phyloP scores from a whole-genome alignment of 2,797 vertebrate species.

The Adelosebastes latens region DNA sequence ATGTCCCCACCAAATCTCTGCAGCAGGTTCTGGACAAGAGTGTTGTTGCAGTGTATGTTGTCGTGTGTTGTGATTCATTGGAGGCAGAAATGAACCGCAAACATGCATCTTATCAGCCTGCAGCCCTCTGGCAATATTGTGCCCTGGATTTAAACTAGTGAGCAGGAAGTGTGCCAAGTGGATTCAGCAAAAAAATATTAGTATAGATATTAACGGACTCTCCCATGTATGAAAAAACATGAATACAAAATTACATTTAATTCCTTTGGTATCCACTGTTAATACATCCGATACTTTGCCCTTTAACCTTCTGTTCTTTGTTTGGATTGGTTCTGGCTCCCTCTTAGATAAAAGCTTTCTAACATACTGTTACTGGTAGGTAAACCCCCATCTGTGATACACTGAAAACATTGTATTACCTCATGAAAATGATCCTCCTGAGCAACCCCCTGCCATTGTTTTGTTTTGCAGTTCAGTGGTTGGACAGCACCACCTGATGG shows the following conservation, averaged over 20 bases:
- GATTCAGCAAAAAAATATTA: background rate
- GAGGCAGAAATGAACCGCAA: background rate
- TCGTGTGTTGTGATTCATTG: background rate
- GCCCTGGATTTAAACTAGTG: slow-evolving; percentile 33
- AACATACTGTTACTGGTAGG: background rate
- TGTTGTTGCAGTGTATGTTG: slow-evolving; percentile 4
- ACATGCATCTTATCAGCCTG: slow-evolving; percentile 6
- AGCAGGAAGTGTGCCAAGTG: slow-evolving; percentile 7
- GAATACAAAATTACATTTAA: background rate
- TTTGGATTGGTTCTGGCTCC: background rate
- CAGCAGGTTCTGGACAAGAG: background rate
- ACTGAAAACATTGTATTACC: background rate
- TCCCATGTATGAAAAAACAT: background rate
- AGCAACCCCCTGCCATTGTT: background rate
- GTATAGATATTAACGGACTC: background rate
- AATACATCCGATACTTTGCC: background rate
- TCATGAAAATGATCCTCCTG: background rate
- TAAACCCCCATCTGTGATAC: background rate
- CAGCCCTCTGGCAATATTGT: slow-evolving; percentile 13
- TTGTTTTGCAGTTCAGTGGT: slow-evolving; percentile 20
- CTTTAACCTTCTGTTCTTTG: background rate
- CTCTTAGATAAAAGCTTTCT: background rate
- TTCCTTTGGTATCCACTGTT: background rate
- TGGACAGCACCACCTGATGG: slow-evolving; percentile 53
- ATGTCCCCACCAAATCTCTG: slow-evolving; percentile 3